Conservation (phyloP, 2,797 vertebrate species). For the Adrianichthys oophorus region DNA sequence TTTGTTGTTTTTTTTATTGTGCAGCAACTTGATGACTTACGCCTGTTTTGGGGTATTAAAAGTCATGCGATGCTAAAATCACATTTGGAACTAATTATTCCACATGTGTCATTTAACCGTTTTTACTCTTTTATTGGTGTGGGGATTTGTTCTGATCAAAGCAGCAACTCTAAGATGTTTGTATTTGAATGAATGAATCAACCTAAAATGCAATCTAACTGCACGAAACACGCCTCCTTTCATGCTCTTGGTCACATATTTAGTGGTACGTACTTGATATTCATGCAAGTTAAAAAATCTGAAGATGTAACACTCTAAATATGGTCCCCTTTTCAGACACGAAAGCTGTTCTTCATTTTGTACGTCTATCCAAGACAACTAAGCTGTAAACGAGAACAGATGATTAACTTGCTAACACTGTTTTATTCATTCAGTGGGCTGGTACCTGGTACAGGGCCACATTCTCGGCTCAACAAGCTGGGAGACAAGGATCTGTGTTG, state of each 20-base stretch:
- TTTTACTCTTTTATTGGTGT: constrained; percentile 23
- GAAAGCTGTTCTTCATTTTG: constrained; percentile 72
- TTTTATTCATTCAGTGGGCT: constrained; percentile 84
- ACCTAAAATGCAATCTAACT: neutral
- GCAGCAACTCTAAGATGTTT: too few relatives aligned
- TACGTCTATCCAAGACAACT: constrained; percentile 75
- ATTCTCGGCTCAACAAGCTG: constrained; percentile 77
- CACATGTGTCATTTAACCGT: constrained; percentile 67
- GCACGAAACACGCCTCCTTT: constrained; percentile 15
- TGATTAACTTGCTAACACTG: constrained; percentile 85
- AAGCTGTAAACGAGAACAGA: constrained; percentile 80
- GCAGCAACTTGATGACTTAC: constrained; percentile 58
- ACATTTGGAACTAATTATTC: constrained; percentile 69
- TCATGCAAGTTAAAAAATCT: constrained; percentile 58
- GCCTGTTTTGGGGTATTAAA: constrained; percentile 68
- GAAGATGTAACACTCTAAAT: constrained; percentile 62
- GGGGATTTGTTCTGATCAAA: too few relatives aligned
- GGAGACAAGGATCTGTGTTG: constrained; percentile 75
- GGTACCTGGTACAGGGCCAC: constrained; percentile 83
- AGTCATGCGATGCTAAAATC: constrained; percentile 67
- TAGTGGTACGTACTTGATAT: constrained; percentile 44
- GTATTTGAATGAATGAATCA: too few relatives aligned
- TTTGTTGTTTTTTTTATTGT: constrained; percentile 45
- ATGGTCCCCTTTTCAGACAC: constrained; percentile 55
- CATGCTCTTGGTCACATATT: constrained; percentile 30